Evolutionary conservation across 2,888 invertebrate species (phyloP).

Genomic region (Clistopyga incitator): DNA sequence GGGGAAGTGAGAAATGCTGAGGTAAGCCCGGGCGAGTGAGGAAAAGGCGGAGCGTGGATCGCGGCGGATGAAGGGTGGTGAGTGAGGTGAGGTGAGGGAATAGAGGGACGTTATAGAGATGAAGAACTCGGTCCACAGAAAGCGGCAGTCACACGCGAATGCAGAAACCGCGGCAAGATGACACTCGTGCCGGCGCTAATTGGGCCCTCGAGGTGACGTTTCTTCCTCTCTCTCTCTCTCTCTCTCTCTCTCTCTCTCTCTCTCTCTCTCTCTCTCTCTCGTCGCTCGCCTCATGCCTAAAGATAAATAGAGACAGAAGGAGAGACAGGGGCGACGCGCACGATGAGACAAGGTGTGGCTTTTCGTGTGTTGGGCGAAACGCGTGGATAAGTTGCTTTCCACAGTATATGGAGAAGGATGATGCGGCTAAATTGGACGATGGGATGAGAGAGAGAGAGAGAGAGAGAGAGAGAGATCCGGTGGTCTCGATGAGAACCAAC

Average conservation of each 20-base stretch:
- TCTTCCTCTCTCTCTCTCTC: conserved; percentile 49
- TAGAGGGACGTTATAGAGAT: conserved; percentile 50
- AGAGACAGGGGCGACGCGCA: conserved; percentile 16
- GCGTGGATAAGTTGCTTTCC: conserved; percentile 45
- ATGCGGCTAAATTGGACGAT: neutral
- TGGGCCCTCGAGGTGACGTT: conserved; percentile 84
- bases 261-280: conserved; percentile 19
- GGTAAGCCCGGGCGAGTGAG: conserved; percentile 16
- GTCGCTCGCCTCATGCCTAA: conserved; percentile 42
- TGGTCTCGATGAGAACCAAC: neutral
- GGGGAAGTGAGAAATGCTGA: neutral
- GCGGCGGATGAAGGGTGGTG: neutral
- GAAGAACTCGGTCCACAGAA: conserved; percentile 74
- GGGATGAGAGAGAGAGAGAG: conserved; percentile 34
- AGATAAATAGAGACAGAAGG: conserved; percentile 24
- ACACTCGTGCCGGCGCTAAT: conserved; percentile 83
- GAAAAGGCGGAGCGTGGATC: conserved; percentile 11
- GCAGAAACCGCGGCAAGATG: conserved; percentile 82
- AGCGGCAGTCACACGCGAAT: conserved; percentile 81
- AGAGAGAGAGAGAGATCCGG: conserved; percentile 24
- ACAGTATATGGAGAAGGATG: conserved; percentile 16
- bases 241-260: neutral
- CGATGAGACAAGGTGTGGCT: conserved; percentile 64
- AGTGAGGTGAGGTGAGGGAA: neutral
- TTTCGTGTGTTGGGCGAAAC: conserved; percentile 69